Evolutionary conservation across 2,888 invertebrate species (phyloP).

Genomic region (Erynnis tages): DNA sequence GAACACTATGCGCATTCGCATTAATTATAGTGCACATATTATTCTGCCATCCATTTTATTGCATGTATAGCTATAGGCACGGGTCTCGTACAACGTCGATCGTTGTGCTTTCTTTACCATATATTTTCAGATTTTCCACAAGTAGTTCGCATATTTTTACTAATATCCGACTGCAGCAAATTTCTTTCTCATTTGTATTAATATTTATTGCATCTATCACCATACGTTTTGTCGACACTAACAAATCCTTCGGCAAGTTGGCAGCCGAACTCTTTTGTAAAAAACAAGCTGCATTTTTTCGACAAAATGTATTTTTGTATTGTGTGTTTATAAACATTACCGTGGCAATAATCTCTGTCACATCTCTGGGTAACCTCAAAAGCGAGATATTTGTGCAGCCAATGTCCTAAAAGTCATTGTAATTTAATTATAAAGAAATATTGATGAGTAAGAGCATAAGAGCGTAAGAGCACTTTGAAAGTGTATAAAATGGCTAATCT

Average conservation of each 20-base stretch:
- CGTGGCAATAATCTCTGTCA: conserved; percentile 7
- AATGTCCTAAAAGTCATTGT: no score
- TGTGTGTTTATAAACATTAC: conserved; percentile 22
- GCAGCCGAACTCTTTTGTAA: conserved; percentile 8
- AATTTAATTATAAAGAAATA: no score
- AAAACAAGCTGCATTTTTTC: conserved; percentile 4
- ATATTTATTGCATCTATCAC: conserved; percentile 12
- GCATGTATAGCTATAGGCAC: no score
- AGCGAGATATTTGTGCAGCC: no score
- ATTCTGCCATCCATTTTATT: no score
- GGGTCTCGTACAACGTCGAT: no score
- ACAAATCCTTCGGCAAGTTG: conserved; percentile 17
- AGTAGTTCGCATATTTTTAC: neutral
- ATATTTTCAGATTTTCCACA: neutral
- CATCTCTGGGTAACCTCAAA: conserved; percentile 17
- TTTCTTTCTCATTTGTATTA: neutral
- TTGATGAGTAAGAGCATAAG: no score
- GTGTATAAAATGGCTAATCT: no score
- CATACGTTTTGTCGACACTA: neutral
- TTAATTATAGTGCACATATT: no score
- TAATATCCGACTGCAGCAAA: conserved; percentile 1
- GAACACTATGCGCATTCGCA: no score
- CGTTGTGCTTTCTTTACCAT: no score
- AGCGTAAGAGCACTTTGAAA: no score
- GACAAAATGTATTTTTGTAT: conserved; percentile 15